phyloP scores from a whole-genome alignment of 2,113 vertebrate genomes.

The Addax nasomaculatus region DNA sequence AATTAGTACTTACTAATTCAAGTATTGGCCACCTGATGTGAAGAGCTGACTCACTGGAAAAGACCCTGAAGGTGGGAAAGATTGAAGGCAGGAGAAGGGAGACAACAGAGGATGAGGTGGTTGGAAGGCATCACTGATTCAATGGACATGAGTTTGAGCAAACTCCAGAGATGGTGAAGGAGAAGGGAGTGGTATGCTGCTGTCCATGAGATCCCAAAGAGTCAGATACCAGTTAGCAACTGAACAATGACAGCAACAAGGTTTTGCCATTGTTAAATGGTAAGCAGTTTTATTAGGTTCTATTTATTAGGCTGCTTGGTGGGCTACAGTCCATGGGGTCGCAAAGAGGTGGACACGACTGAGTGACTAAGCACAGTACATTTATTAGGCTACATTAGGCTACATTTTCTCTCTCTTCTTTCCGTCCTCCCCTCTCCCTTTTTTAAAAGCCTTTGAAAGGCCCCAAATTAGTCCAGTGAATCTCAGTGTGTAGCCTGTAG shows the following conservation, averaged over 20 bases:
- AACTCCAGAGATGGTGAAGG: background rate
- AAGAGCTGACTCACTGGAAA: background rate
- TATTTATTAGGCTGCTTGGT: background rate
- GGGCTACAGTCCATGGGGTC: background rate
- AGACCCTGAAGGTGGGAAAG: background rate
- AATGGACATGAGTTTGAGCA: background rate
- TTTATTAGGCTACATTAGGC: background rate
- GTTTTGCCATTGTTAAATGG: background rate
- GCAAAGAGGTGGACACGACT: background rate
- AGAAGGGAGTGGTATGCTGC: background rate
- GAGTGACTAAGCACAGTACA: background rate
- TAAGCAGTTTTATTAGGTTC: background rate
- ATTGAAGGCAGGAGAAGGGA: background rate
- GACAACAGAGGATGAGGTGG: background rate
- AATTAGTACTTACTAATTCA: background rate
- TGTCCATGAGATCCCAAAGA: background rate
- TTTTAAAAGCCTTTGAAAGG: background rate
- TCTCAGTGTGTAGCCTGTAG: background rate
- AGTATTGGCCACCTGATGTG: background rate
- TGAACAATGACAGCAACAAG: background rate
- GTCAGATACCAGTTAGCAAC: background rate
- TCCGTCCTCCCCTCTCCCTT: no score
- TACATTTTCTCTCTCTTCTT: background rate
- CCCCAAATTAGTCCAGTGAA: background rate
- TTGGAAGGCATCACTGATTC: background rate